phyloP scores from a whole-genome alignment of 2,797 vertebrate species.

The Karalla daura region DNA sequence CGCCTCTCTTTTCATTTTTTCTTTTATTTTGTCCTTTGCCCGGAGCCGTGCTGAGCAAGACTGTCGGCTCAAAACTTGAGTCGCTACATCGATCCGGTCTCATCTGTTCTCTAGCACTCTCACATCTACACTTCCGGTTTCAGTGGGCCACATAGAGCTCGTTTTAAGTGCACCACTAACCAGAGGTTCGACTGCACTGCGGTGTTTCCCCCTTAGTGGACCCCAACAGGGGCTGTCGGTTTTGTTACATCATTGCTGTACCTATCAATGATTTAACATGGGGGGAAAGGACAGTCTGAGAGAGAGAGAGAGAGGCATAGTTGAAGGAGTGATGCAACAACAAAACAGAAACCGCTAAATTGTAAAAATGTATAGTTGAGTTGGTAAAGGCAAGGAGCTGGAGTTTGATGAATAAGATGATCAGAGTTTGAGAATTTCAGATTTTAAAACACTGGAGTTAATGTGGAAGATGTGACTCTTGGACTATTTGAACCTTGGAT shows the following conservation, averaged over 20 bases:
- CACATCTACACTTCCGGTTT: constrained; percentile 24
- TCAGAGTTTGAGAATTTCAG: too few relatives aligned
- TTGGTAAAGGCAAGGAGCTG: background rate
- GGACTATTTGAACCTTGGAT: too few relatives aligned
- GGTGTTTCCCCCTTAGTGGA: constrained; percentile 32
- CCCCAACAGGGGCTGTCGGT: constrained; percentile 27
- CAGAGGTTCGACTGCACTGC: constrained; percentile 34
- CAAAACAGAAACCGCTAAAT: background rate
- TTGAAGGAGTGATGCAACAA: background rate
- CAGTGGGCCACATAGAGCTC: background rate
- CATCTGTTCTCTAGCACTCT: constrained; percentile 28
- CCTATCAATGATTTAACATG: constrained; percentile 62
- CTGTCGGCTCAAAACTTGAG: constrained; percentile 10
- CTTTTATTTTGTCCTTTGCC: background rate
- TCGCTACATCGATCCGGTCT: constrained; percentile 38
- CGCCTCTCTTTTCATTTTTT: constrained; percentile 15
- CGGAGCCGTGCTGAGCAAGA: background rate
- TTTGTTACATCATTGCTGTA: constrained; percentile 30
- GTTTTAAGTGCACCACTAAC: constrained; percentile 45
- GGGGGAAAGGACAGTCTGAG: background rate
- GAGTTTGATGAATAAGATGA: background rate
- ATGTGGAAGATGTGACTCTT: too few relatives aligned
- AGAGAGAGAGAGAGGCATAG: constrained; percentile 3
- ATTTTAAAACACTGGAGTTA: too few relatives aligned
- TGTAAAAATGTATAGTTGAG: too few relatives aligned